phyloP scores from a whole-genome alignment of 2,888 invertebrate species.

The Drosophila flavopinicola region DNA sequence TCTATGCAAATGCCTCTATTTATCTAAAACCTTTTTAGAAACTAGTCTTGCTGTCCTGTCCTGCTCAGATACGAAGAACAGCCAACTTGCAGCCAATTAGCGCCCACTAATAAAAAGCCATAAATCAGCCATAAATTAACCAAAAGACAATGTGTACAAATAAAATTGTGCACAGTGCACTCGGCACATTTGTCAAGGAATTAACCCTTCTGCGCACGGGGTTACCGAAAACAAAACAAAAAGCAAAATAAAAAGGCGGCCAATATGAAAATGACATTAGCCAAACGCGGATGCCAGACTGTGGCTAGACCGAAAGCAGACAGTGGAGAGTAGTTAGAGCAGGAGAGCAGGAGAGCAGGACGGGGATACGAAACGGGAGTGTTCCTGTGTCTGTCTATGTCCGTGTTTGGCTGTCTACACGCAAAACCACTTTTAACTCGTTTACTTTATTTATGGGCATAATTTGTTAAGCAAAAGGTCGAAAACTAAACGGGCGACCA shows the following conservation, averaged over 20 bases:
- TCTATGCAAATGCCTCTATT: not conserved
- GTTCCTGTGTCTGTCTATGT: slow-evolving; percentile 14
- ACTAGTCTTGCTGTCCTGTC: slow-evolving; percentile 7
- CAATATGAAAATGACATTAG: slow-evolving; percentile 75
- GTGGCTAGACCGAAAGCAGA: slow-evolving; percentile 62
- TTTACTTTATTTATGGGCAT: slow-evolving; percentile 82
- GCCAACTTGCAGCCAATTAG: slow-evolving; percentile 63
- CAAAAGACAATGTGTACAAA: slow-evolving; percentile 30
- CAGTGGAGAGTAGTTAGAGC: slow-evolving; percentile 13
- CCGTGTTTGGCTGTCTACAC: slow-evolving; percentile 52
- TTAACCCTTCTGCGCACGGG: slow-evolving; percentile 58
- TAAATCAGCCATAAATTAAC: slow-evolving; percentile 66
- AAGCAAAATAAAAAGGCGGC: slow-evolving; percentile 39
- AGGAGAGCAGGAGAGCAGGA: not conserved
- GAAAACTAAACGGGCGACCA: slow-evolving; percentile 67
- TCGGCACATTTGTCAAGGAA: slow-evolving; percentile 57
- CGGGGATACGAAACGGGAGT: not conserved
- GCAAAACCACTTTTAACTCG: slow-evolving; percentile 80
- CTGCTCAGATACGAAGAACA: slow-evolving; percentile 12
- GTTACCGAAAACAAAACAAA: too few relatives aligned
- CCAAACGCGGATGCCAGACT: slow-evolving; percentile 67
- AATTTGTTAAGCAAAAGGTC: slow-evolving; percentile 82
- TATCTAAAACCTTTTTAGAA: slow-evolving; percentile 3
- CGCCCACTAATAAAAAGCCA: slow-evolving; percentile 60
- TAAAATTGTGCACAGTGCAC: slow-evolving; percentile 48